Evolutionary conservation across 2,113 vertebrate species (phyloP), one percentile per base, ranked within the genome.

Genomic region (Riparia riparia): DNA sequence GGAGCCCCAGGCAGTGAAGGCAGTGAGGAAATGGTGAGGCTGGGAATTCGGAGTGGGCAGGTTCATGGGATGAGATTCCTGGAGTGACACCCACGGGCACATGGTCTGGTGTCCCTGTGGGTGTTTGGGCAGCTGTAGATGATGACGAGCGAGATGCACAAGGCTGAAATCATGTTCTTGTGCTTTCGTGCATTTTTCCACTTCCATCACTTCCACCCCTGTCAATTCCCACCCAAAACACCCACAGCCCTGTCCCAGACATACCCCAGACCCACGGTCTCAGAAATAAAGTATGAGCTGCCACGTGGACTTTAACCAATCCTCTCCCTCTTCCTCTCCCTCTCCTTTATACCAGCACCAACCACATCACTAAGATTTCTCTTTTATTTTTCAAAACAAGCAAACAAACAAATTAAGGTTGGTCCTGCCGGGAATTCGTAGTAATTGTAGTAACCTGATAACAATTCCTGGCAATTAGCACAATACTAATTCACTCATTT

Each of bases 401-500:
- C 37, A 37, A 37, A 9, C 37, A 37, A 37, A 95, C 74, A 64
- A 51, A 90, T 88, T 90, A 79, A 51, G 65, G 82, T 89, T 87
- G 90, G 83, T 97, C 96, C 96, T 96, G 79, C 63, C 57, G 76
- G 91, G 84, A 97, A 97, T 97, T 97, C 73, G 82, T 69, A 95
- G 92, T 92, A 97, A 96, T 97, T 95, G 95, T 86, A 95, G 96
- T 95, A 98, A 98, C 97, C 92, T 97, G 97, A 97, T 98, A 95
- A 92, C 96, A 96, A 98, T 84, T 95, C 66, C 85, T 92, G 80
- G 87, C 92, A 96, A 96, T 98, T 98, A 98, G 80, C 87, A 86
- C 93, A 97, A 87, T 96, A 94, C 94, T 97, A 97, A 98, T 98
- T 97, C 97, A 97, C 95, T 98, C 96, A 97, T 98, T 98, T 97